Evolutionary conservation across 1,140 invertebrate genomes (phyloP).

Genomic region (Camponotus pennsylvanicus): DNA sequence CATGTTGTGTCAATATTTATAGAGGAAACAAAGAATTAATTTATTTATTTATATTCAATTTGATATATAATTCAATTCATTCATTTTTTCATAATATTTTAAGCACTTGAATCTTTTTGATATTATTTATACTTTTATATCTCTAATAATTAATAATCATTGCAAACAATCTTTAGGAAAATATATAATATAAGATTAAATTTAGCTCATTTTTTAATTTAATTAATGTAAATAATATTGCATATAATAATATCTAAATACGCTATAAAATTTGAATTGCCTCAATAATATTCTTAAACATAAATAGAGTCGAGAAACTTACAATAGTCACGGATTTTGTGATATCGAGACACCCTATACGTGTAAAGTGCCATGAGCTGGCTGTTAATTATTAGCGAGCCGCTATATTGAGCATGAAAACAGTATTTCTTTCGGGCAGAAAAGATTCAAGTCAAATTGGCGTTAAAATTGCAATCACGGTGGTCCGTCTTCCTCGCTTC

Average conservation of each 20-base stretch:
- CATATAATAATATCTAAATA: too few relatives aligned
- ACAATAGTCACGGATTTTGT: neutral
- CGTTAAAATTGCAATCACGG: conserved; percentile 86
- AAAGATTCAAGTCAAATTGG: conserved; percentile 85
- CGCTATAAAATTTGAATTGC: neutral
- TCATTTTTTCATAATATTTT: neutral
- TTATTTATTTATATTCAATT: neutral
- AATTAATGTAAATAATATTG: neutral
- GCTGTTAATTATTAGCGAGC: conserved; percentile 84
- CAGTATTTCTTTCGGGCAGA: conserved; percentile 83
- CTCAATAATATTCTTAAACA: neutral
- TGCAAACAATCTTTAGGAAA: neutral
- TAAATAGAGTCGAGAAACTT: neutral
- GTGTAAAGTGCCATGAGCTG: conserved; percentile 63
- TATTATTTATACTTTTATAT: neutral
- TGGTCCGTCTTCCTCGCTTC: conserved; percentile 80
- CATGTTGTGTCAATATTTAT: neutral
- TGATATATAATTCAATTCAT: neutral
- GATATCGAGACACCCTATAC: conserved; percentile 70
- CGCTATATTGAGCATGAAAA: conserved; percentile 85
- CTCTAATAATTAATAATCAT: neutral
- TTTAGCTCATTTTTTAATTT: neutral
- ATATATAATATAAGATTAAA: neutral
- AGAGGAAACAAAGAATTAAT: neutral
- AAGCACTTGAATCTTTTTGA: neutral